Conservation (phyloP, 2,888 invertebrate species). For the Nomada ferruginata region DNA sequence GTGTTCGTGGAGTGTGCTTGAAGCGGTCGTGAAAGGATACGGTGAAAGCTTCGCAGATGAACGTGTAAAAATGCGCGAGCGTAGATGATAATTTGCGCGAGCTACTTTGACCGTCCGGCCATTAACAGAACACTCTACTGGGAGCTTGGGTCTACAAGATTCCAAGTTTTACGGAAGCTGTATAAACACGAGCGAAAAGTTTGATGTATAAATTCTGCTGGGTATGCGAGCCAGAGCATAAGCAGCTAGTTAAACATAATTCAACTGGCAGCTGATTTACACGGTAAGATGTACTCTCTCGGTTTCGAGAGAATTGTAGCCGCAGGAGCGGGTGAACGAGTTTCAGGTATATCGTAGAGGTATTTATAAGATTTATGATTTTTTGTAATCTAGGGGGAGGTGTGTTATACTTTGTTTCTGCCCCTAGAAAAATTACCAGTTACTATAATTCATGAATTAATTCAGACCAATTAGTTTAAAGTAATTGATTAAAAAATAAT, state of each 20-base stretch:
- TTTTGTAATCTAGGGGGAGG: too few relatives aligned
- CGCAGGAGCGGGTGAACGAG: too few relatives aligned
- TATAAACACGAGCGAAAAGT: not conserved
- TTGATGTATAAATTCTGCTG: not conserved
- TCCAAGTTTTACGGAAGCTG: not conserved
- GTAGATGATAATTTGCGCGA: not conserved
- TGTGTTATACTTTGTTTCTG: too few relatives aligned
- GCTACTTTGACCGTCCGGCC: not conserved
- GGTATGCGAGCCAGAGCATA: not conserved
- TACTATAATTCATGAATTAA: too few relatives aligned
- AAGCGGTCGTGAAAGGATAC: not conserved
- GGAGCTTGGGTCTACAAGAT: too few relatives aligned
- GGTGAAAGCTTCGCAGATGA: not conserved
- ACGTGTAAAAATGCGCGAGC: not conserved
- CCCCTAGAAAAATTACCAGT: too few relatives aligned
- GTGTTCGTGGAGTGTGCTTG: not conserved
- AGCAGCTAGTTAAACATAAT: slow-evolving; percentile 1
- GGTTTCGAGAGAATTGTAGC: too few relatives aligned
- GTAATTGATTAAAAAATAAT: too few relatives aligned
- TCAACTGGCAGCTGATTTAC: not conserved
- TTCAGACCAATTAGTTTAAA: too few relatives aligned
- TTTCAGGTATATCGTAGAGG: too few relatives aligned
- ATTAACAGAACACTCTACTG: not conserved
- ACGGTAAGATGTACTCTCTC: too few relatives aligned
- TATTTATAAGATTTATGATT: too few relatives aligned